Evolutionary conservation across 2,888 invertebrate species (phyloP), one percentile per base, ranked within the genome.

Genomic region (Calliphora vomitoria): DNA sequence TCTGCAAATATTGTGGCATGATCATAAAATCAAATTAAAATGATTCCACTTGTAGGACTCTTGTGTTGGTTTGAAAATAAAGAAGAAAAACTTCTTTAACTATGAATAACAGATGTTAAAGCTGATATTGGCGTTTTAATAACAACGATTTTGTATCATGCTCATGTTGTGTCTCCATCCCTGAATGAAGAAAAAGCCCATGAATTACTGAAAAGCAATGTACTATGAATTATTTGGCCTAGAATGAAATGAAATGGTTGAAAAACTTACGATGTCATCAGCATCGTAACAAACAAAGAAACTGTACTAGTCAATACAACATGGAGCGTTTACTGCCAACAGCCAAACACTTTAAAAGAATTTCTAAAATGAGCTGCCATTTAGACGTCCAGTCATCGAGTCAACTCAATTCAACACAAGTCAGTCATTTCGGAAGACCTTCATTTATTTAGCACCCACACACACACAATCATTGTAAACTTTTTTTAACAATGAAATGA

Each of bases 1-100:
- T 31, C 4, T 11, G 13, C 13, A 25, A 25, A 13, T 25, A 10
- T 55, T 20, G 55, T 55, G 13, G 20, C 25, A 4, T 58, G 58
- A 11, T 38, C 31, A 78, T 78, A 78, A 78, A 78, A 68, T 68
- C 68, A 68, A 79, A 68, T 79, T 31, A 68, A 58, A 79, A 58
- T 55, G 68, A 68, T 79, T 25, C 44, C 68, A 79, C 55, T 68
- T 79, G 58, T 75, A 75, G 68, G 58, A 55, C 60, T 44, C 60
- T 60, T 35, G n/a, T 8, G 5, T 38, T 62, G 35, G 3, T 31
- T 20, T 35, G 38, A 38, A 66, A 25, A 50, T 18, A 38, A 66
- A 25, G 50, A 18, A 55, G 3, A 35, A 25, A 58, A 75, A 60
- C 18, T 31, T n/a, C 35, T 41, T 25, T 41, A 20, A 41, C 20